Percentiles rank a stretch among this genome's conserved stretches.
Conservation (phyloP, 1,140 invertebrate genomes). For the Caenorhabditis tropicalis region DNA sequence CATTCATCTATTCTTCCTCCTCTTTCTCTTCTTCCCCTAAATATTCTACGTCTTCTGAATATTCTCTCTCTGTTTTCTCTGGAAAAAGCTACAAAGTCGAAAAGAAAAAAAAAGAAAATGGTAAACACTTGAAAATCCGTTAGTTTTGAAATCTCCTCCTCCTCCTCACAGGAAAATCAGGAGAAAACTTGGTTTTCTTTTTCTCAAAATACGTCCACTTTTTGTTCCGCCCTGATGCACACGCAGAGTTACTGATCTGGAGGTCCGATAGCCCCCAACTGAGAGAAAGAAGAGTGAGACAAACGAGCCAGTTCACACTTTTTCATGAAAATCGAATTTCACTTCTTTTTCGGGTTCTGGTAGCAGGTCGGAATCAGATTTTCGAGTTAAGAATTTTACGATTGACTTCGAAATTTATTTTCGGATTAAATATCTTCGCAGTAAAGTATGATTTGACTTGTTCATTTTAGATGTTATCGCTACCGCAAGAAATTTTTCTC, state of each 20-base stretch:
- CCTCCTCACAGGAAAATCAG: background rate
- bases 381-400: too few species aligned
- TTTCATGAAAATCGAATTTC: background rate
- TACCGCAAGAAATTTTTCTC: too few species aligned
- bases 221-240: constrained; percentile 27
- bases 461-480: too few species aligned
- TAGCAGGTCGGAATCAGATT: too few species aligned
- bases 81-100: background rate
- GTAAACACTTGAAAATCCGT: constrained; percentile 32
- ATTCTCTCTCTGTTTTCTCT: background rate
- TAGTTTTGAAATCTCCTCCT: background rate
- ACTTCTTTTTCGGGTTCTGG: background rate
- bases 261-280: background rate
- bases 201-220: background rate
- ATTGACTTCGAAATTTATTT: too few species aligned
- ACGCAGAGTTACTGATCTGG: constrained; percentile 22
- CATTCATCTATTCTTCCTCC: background rate
- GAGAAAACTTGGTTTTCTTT: background rate
- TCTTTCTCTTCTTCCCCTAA: background rate
- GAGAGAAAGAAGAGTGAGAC: background rate
- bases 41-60: background rate
- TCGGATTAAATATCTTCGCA: too few species aligned
- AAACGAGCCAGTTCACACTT: constrained; percentile 32
- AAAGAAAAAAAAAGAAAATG: background rate
- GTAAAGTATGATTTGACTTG: too few species aligned